phyloP scores from a whole-genome alignment of 2,888 invertebrate species.

The Opisthograptis luteolata region DNA sequence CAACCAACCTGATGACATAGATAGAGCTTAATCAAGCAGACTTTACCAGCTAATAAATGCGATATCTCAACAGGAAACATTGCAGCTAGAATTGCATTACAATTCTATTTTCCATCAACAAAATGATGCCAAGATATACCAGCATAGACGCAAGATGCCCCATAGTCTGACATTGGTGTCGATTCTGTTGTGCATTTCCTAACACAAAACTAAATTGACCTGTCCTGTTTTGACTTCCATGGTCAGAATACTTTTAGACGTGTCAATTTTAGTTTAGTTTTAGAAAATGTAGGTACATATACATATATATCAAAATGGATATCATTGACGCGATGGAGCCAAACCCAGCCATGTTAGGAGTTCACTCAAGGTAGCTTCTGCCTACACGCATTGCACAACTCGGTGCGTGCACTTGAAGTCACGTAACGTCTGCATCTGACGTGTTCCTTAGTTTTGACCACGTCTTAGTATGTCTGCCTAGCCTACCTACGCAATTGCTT shows the following conservation, averaged over 20 bases:
- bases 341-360: slow-evolving; percentile 49
- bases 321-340: slow-evolving; percentile 35
- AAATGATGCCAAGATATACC: slow-evolving; percentile 35
- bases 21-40: slow-evolving; percentile 32
- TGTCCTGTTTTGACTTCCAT: no score
- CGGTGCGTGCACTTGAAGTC: slow-evolving; percentile 39
- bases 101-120: slow-evolving; percentile 22
- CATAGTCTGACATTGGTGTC: slow-evolving; percentile 47
- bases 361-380: slow-evolving; percentile 51
- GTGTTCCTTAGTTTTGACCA: slow-evolving; percentile 37
- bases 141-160: slow-evolving; percentile 43
- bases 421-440: slow-evolving; percentile 36
- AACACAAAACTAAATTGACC: no score
- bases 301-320: no score
- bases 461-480: slow-evolving; percentile 20
- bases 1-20: slow-evolving; percentile 35
- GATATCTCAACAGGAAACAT: slow-evolving; percentile 30
- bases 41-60: slow-evolving; percentile 25
- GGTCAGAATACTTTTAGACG: no score
- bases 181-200: no score
- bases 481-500: slow-evolving; percentile 8
- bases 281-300: no score
- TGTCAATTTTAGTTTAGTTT: no score
- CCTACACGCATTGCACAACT: slow-evolving; percentile 50
- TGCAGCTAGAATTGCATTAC: slow-evolving; percentile 14